Evolutionary conservation across 2,113 vertebrate species (phyloP).

Genomic region (Xiphorhynchus elegans): DNA sequence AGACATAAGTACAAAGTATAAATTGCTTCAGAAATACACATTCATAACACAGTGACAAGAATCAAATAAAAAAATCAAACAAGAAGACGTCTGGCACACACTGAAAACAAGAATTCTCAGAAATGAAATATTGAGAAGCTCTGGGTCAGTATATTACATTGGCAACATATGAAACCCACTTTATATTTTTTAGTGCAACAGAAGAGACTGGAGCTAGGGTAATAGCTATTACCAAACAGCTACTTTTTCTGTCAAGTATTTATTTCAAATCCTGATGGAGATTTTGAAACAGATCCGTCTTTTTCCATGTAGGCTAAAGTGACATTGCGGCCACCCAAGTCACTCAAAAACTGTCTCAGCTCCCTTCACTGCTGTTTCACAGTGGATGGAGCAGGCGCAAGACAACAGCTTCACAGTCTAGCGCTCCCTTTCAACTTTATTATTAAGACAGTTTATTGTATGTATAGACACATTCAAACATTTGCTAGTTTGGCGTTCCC

Average conservation of each 20-base stretch:
- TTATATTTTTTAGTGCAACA: conserved; percentile 32
- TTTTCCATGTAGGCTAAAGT: neutral
- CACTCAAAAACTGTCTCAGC: neutral
- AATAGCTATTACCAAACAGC: conserved; percentile 30
- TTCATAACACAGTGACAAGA: conserved; percentile 52
- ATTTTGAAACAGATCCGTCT: neutral
- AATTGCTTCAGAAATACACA: conserved; percentile 18
- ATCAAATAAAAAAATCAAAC: conserved; percentile 50
- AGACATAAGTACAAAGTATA: conserved; percentile 22
- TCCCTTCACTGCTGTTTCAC: neutral
- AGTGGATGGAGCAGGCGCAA: neutral
- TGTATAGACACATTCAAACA: neutral
- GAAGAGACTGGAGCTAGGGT: conserved; percentile 22
- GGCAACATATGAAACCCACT: conserved; percentile 2
- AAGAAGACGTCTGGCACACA: conserved; percentile 45
- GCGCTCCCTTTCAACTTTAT: neutral
- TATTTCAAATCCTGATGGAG: neutral
- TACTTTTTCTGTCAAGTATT: conserved; percentile 38
- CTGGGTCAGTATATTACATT: conserved; percentile 22
- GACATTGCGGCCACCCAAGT: neutral
- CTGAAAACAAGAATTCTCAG: conserved; percentile 39
- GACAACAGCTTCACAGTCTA: neutral
- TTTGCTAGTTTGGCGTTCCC: neutral
- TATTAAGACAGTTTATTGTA: neutral
- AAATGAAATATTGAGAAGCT: conserved; percentile 18